A percentile compares a stretch with the other conserved stretches of the same genome.
phyloP scores from a whole-genome alignment of 2,113 vertebrate genomes.

The Athene cunicularia region DNA sequence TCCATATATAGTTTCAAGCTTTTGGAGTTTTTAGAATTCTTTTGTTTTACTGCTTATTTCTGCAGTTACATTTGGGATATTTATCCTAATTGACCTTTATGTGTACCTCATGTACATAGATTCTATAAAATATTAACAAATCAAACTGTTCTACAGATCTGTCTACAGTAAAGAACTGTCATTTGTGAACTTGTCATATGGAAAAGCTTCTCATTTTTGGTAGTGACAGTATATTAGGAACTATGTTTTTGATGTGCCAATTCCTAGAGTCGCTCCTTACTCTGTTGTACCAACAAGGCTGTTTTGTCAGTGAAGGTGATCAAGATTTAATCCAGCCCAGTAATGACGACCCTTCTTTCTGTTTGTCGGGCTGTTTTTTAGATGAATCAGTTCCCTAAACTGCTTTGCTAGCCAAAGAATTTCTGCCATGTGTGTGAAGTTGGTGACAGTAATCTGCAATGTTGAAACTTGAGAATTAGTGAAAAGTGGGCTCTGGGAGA shows the following conservation, averaged over 20 bases:
- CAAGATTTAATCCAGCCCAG: background rate
- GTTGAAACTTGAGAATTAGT: background rate
- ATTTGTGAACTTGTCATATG: background rate
- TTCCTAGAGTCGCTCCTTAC: background rate
- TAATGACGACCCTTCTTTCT: background rate
- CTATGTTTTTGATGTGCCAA: background rate
- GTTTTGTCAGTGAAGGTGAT: background rate
- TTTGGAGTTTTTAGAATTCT: background rate
- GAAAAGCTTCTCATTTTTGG: background rate
- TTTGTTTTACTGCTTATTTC: background rate
- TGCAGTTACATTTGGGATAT: background rate
- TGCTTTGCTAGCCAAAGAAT: background rate
- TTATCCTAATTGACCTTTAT: background rate
- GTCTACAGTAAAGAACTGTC: background rate
- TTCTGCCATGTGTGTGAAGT: background rate
- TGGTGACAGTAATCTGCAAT: background rate
- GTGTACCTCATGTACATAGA: background rate
- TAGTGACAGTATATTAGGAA: background rate
- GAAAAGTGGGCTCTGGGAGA: background rate
- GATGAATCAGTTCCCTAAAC: background rate
- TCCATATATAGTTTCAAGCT: background rate
- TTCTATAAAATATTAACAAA: background rate
- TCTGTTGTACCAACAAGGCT: background rate
- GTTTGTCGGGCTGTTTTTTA: background rate
- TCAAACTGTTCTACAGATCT: background rate